Evolutionary conservation across 2,113 vertebrate genomes (phyloP), one percentile per base, ranked within the genome.

Genomic region (Monopterus albus): DNA sequence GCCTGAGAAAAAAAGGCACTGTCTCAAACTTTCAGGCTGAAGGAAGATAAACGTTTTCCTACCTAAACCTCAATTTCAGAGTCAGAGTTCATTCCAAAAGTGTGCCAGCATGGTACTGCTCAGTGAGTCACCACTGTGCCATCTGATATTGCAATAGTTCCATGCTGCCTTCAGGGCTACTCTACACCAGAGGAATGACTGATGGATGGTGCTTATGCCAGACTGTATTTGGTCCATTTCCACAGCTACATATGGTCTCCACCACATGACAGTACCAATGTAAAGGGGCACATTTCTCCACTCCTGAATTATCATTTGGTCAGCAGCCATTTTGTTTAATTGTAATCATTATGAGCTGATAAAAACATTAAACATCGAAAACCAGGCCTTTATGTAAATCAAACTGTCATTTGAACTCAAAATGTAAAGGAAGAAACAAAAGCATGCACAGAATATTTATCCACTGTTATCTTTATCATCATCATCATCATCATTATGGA

Each of bases 401-500:
- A 14, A 23, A 33, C 7, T 18, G 3, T 25, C 1, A 33, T 12
- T 46, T 31, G 0, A 46, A 12, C 43, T 47, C 20, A 1, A 40
- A 20, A 55, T n/a, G 5, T 0, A n/a, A 61, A 64, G 75, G 20
- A 55, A 79, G n/a, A 42, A 52, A 58, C 0, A 0, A 4, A 33
- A 51, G 2, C 38, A 38, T 50, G 59, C 11, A 35, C 47, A 58
- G 25, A 31, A 39, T 50, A 50, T 23, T 84, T 73, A 74, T 81
- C 68, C 66, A 89, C 72, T 68, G 63, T 70, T 69, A 60, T 87
- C 52, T 87, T 90, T 89, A 89, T 92, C 75, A 75, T 86, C 36
- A 45, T 61, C 13, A 21, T 74, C 31, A 43, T 72, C 39, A 63
- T 28, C 25, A 70, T 69, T n/a, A n/a, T n/a, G n/a, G n/a, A n/a